These are phyloP conservation scores for Triops cancriformis DNA, from an alignment of 1,140 invertebrate genomes.

Conservation along the genomic window DNA sequence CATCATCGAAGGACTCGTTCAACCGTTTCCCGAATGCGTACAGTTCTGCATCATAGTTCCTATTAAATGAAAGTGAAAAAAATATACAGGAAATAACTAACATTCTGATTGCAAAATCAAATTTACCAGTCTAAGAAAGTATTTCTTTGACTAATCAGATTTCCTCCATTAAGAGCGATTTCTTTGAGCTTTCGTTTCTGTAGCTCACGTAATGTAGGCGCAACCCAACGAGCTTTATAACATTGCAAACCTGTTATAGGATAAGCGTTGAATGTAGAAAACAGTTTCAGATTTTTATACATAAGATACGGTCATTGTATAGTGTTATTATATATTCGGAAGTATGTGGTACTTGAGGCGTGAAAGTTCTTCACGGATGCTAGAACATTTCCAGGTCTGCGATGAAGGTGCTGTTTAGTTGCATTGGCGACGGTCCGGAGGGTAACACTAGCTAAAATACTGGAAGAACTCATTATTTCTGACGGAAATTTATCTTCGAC, in stretches of 20 bases:
- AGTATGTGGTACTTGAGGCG: not conserved
- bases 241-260: not conserved
- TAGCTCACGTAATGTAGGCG: conserved; percentile 45
- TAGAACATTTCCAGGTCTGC: not conserved
- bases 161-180: conserved; percentile 30
- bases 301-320: too few species aligned
- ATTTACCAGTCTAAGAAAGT: conserved; percentile 57
- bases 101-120: conserved; percentile 17
- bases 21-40: conserved; percentile 78
- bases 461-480: not conserved
- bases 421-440: not conserved
- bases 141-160: conserved; percentile 44
- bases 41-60: conserved; percentile 80
- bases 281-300: too few species aligned
- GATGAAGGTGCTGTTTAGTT: not conserved
- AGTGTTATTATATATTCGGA: not conserved
- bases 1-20: conserved; percentile 67
- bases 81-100: not conserved
- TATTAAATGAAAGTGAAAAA: conserved; percentile 30
- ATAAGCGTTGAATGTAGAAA: not conserved
- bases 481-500: not conserved
- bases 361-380: not conserved
- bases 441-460: not conserved
- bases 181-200: conserved; percentile 40
- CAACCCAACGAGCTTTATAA: conserved; percentile 40